A percentile compares a stretch with the other conserved stretches of the same genome.
Conservation (phyloP, 2,113 vertebrate species). For the Origma solitaria region DNA sequence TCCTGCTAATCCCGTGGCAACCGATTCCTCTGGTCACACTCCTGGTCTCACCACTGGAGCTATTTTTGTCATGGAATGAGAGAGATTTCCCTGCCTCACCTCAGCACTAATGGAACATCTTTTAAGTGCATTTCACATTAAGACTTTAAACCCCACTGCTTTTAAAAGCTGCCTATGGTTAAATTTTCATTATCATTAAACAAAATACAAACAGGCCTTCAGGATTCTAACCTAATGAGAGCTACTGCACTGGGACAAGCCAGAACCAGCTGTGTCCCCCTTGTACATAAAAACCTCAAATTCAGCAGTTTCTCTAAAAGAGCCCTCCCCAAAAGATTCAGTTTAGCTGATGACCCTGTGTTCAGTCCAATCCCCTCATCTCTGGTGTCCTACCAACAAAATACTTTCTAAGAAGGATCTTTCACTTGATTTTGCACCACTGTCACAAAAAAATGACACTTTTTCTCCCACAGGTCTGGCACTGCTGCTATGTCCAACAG, state of each 20-base stretch:
- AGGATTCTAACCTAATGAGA: not conserved
- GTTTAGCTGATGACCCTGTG: not conserved
- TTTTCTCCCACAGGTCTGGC: not conserved
- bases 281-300: not conserved
- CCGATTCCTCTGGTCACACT: not conserved
- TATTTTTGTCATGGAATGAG: not conserved
- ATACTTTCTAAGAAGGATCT: not conserved
- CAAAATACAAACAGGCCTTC: not conserved
- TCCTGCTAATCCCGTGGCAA: not conserved
- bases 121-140: not conserved
- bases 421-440: not conserved
- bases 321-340: not conserved
- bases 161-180: not conserved
- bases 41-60: not conserved
- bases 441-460: not conserved
- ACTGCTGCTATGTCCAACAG: not conserved
- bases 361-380: not conserved
- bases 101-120: not conserved
- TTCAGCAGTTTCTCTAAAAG: not conserved
- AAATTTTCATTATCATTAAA: constrained; percentile 4
- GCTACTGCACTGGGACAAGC: not conserved
- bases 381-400: not conserved
- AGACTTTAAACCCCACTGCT: constrained; percentile 21
- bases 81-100: not conserved
- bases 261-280: not conserved